Evolutionary conservation across 1,140 invertebrate genomes (phyloP).

Genomic region (Drosophila melanogaster): DNA sequence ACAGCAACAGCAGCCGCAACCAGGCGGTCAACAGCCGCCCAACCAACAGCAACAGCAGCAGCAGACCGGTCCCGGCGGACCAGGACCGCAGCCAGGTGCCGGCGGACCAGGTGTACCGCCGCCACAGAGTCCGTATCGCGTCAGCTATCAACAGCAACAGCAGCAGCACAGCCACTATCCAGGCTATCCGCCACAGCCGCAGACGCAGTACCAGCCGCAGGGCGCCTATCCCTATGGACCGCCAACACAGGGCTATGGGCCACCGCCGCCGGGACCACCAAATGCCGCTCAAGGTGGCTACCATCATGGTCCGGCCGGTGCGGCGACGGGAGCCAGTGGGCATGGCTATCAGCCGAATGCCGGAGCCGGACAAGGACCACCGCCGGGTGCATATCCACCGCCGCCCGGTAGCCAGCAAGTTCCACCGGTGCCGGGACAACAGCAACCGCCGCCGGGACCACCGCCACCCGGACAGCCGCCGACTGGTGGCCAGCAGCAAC

Average conservation of each 20-base stretch:
- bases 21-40: slow-evolving; percentile 50
- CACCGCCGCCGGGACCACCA: slow-evolving; percentile 67
- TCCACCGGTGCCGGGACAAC: slow-evolving; percentile 66
- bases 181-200: slow-evolving; percentile 85
- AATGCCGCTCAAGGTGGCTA: slow-evolving; percentile 83
- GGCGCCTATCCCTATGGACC: slow-evolving; percentile 85
- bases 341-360: slow-evolving; percentile 70
- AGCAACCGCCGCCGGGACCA: slow-evolving; percentile 69
- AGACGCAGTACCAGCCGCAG: slow-evolving; percentile 84
- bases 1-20: slow-evolving; percentile 40
- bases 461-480: slow-evolving; percentile 79
- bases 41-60: slow-evolving; percentile 84
- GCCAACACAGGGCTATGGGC: slow-evolving; percentile 75
- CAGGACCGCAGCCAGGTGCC: slow-evolving; percentile 72
- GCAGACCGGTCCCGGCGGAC: slow-evolving; percentile 39
- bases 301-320: slow-evolving; percentile 68
- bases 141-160: slow-evolving; percentile 85
- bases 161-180: slow-evolving; percentile 85
- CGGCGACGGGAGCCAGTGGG: slow-evolving; percentile 35
- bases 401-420: slow-evolving; percentile 68
- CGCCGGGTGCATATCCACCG: slow-evolving; percentile 67
- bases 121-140: slow-evolving; percentile 84
- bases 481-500: slow-evolving; percentile 84
- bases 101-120: slow-evolving; percentile 70
- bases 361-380: slow-evolving; percentile 59